A percentile compares a stretch with the other conserved stretches of the same genome.
These are phyloP conservation scores for Chascanopsetta lugubris DNA, from an alignment of 2,113 vertebrate species.

Conservation along the genomic window DNA sequence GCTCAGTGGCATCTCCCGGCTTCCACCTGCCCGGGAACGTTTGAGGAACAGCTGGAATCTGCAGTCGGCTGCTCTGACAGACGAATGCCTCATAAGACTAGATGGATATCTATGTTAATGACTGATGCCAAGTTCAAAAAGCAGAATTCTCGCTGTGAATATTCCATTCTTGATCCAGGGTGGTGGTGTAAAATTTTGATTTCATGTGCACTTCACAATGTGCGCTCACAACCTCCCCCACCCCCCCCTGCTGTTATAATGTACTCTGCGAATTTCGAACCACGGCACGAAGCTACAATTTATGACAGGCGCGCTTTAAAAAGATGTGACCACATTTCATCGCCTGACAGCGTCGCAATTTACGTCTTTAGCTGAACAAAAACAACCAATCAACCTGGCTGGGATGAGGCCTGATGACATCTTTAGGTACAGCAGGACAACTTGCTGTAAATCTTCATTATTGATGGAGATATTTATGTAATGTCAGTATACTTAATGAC, in stretches of 20 bases:
- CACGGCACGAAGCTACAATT: neutral
- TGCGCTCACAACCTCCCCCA: neutral
- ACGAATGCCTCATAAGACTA: constrained; percentile 1
- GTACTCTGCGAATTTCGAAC: neutral
- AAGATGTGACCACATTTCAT: neutral
- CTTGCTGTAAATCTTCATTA: neutral
- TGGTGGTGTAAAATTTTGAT: neutral
- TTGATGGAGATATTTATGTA: neutral
- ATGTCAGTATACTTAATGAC: neutral
- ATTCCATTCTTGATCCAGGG: neutral
- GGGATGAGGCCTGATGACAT: neutral
- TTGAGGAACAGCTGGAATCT: constrained; percentile 31
- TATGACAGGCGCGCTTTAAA: neutral
- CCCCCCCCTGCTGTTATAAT: neutral
- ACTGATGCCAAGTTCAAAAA: constrained; percentile 12
- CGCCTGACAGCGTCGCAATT: neutral
- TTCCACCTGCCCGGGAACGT: constrained; percentile 9
- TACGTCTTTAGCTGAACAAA: neutral
- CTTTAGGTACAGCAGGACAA: neutral
- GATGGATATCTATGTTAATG: constrained; percentile 9
- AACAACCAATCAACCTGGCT: neutral
- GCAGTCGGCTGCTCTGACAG: neutral
- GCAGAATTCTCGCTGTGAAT: constrained; percentile 2
- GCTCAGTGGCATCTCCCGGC: constrained; percentile 37
- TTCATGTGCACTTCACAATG: neutral